Percentiles rank a stretch among this genome's conserved stretches.
Conservation (phyloP, 2,797 vertebrate species). For the Arrhamphus sclerolepis region DNA sequence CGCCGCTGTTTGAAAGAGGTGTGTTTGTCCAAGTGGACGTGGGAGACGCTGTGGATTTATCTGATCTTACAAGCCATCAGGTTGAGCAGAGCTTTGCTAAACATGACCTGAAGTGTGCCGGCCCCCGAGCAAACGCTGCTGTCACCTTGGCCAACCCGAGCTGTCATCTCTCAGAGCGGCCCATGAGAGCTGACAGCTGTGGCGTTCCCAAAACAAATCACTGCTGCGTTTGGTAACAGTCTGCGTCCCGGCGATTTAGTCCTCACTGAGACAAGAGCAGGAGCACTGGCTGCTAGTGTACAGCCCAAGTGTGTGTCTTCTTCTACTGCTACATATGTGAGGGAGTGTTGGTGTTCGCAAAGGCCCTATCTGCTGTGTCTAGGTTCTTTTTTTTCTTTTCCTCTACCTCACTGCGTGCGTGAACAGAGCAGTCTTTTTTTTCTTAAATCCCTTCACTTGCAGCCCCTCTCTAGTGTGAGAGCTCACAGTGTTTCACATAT, state of each 20-base stretch:
- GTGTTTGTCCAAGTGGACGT: slow-evolving; percentile 77
- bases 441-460: slow-evolving; percentile 26
- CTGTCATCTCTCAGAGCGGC: slow-evolving; percentile 74
- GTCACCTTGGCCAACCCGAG: slow-evolving; percentile 77
- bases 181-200: slow-evolving; percentile 80
- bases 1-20: slow-evolving; percentile 67
- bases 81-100: slow-evolving; percentile 83
- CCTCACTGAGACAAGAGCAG: slow-evolving; percentile 64
- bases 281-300: slow-evolving; percentile 70
- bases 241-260: slow-evolving; percentile 76
- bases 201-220: slow-evolving; percentile 83
- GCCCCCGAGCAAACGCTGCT: slow-evolving; percentile 84
- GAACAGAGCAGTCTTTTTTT: slow-evolving; percentile 39
- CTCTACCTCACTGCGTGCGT: slow-evolving; percentile 38
- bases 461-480: slow-evolving; percentile 11
- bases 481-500: slow-evolving; percentile 5
- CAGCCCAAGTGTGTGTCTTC: slow-evolving; percentile 42
- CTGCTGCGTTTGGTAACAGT: slow-evolving; percentile 79
- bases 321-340: slow-evolving; percentile 10
- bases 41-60: slow-evolving; percentile 80
- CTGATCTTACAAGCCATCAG: slow-evolving; percentile 86
- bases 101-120: slow-evolving; percentile 86
- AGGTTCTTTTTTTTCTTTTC: slow-evolving; percentile 44
- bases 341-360: no score
- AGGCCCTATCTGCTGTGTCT: slow-evolving; percentile 17